Conservation (phyloP, 2,888 invertebrate species). For the Andrena chrysosceles region DNA sequence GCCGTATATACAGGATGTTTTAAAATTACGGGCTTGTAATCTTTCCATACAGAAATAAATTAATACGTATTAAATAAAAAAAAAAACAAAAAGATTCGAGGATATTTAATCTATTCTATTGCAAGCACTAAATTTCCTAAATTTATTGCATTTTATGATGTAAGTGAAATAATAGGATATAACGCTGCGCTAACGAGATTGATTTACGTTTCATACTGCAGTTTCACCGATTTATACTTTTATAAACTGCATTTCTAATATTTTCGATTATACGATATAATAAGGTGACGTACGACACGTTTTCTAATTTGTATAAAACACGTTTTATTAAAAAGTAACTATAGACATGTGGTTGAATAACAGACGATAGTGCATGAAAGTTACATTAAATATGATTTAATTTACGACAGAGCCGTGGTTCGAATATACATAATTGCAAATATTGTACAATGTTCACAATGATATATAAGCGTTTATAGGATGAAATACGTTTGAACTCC, state of each 20-base stretch:
- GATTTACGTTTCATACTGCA: not conserved
- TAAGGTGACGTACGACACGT: not conserved
- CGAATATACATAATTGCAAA: constrained; percentile 41
- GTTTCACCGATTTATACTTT: constrained; percentile 16
- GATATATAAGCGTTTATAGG: constrained; percentile 24
- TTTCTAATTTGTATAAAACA: constrained; percentile 32
- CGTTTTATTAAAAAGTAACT: constrained; percentile 39
- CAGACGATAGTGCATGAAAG: constrained; percentile 35
- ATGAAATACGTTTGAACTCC: constrained; percentile 44
- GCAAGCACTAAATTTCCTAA: constrained; percentile 10
- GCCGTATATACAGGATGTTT: not conserved
- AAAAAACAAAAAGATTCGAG: not conserved
- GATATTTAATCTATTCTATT: not conserved
- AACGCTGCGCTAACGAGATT: constrained; percentile 1
- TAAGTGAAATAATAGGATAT: constrained; percentile 3
- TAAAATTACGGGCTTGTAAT: not conserved
- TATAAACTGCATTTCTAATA: constrained; percentile 14
- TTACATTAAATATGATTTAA: constrained; percentile 53
- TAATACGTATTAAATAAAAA: not conserved
- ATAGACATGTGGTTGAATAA: constrained; percentile 46
- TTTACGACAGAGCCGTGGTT: constrained; percentile 31
- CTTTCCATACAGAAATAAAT: not conserved
- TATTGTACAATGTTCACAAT: constrained; percentile 20
- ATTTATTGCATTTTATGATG: constrained; percentile 42
- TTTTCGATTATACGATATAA: constrained; percentile 1